Base-by-base conservation (phyloP, 1,140 invertebrate genomes). In the Drosophila trapezifrons region DNA sequence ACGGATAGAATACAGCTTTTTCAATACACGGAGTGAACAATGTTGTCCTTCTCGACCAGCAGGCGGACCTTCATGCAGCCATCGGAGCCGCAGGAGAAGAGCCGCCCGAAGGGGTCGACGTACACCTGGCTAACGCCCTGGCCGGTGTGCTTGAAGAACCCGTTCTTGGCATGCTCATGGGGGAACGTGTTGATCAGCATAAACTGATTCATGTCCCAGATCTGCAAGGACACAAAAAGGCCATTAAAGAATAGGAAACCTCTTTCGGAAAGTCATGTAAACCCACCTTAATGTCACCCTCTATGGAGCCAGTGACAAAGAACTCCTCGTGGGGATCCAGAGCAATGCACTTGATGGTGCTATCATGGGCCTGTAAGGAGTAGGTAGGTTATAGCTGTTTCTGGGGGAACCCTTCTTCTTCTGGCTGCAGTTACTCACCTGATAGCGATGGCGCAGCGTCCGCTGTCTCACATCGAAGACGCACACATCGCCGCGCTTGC, bases 11-110 rank as follows among this genome's bases (percentile, higher is more conserved):
- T 67, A 67, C 74, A 49, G 40, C n/a, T 58, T 60, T 66, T 60
- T 66, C 85, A 91, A 90, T 91, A 91, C 73, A 91, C 58, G 12
- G 90, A 79, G 43, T 91, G 90, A 29, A 91, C 87, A 69, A 91
- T 89, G 46, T 87, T 90, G 60, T 91, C 90, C 66, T 90, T 91
- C 60, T 91, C 90, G 52, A 97, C 97, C 76, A 99, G 93, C 91
- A 97, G 96, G 74, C 98, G 94, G 81, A 99, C 96, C 94, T 99
- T 99, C 95, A 99, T 97, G 43, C 98, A 99, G 76, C 98, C 98
- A 94, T 99, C 99, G 37, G 98, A 98, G 58, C 99, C 99, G 92
- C 98, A 99, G 2, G 98, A 99, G 93, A 98, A 99, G 76, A 99
- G 93, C 64, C 98, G 95, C 6, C 95, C 95, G 60, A 95, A 94